Conservation (phyloP, 2,797 vertebrate species). For the Sebastes wilsoni region DNA sequence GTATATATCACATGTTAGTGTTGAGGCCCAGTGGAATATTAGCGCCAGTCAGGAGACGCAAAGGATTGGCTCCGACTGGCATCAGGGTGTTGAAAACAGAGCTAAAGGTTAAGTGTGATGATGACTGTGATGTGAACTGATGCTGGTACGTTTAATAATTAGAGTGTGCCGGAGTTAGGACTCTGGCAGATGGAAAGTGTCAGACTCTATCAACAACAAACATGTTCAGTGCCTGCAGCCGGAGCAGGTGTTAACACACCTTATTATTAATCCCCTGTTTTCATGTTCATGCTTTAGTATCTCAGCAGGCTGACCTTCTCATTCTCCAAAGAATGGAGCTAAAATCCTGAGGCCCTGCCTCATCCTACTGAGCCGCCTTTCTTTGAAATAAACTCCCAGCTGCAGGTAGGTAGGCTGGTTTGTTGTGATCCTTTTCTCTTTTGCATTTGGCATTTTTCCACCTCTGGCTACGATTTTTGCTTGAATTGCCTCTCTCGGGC, state of each 20-base stretch:
- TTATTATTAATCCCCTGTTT: background rate
- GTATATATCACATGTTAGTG: background rate
- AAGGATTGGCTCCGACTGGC: too few species aligned
- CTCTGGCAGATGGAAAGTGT: background rate
- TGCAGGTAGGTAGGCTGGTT: background rate
- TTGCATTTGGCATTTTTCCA: background rate
- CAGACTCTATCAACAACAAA: background rate
- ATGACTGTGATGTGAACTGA: background rate
- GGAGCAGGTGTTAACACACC: conserved; percentile 7
- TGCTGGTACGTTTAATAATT: background rate
- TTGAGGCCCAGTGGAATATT: background rate
- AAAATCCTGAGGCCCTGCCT: background rate
- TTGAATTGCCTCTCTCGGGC: background rate
- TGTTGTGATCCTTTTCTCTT: background rate
- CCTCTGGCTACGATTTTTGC: background rate
- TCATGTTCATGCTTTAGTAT: background rate
- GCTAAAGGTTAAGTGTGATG: background rate
- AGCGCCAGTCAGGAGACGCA: rapidly evolving
- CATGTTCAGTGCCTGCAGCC: background rate
- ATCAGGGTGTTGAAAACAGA: background rate
- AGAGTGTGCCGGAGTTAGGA: background rate
- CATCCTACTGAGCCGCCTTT: background rate
- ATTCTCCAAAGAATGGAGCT: background rate
- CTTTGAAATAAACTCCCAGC: background rate
- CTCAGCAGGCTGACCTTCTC: background rate